Evolutionary conservation across 2,888 invertebrate genomes (phyloP), one percentile per base, ranked within the genome.

Genomic region (Azorinus chamasolen): DNA sequence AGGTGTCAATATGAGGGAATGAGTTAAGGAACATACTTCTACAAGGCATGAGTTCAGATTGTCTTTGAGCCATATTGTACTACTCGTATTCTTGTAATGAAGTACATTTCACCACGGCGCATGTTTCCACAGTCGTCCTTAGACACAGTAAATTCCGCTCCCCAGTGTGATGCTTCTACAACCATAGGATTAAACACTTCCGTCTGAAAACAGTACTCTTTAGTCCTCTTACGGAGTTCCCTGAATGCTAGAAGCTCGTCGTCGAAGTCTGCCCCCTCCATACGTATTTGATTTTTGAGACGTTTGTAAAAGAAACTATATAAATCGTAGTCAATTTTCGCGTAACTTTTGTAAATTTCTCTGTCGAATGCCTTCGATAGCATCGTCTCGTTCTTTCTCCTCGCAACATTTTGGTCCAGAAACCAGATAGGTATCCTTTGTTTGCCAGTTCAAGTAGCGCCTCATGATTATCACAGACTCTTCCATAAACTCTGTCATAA

Each of bases 391-490:
- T 79, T 70, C 41, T 79, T 79, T 37, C 70, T 69, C 2, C 43
- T n/a, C 5, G 78, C 73, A 20, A 79, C 61, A 50, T 79, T 79
- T 48, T 55, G 46, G 12, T 63, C 63, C 10, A 83, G 37, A 43
- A 77, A 88, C 1, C 87, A n/a, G 20, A 88, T 68, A n/a, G n/a
- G n/a, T n/a, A 43, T 88, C 88, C 50, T 77, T 59, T 2, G 83
- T 68, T 6, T 68, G 22, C 88, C 88, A 88, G 8, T 64, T 55
- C 1, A 87, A 37, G 0, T 63, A 45, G 22, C 88, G 68, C 25
- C 80, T 76, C 65, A 88, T 66, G 1, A 88, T 53, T 18, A 88
- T 61, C 1, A 87, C 22, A 1, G 87, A 87, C 66, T 88, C 87
- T 37, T 87, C 83, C 68, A 86, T 82, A 46, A 81, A 70, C 39